Percentiles rank a stretch among this genome's conserved stretches.
phyloP scores from a whole-genome alignment of 1,140 invertebrate species.

The Cherax quadricarinatus region DNA sequence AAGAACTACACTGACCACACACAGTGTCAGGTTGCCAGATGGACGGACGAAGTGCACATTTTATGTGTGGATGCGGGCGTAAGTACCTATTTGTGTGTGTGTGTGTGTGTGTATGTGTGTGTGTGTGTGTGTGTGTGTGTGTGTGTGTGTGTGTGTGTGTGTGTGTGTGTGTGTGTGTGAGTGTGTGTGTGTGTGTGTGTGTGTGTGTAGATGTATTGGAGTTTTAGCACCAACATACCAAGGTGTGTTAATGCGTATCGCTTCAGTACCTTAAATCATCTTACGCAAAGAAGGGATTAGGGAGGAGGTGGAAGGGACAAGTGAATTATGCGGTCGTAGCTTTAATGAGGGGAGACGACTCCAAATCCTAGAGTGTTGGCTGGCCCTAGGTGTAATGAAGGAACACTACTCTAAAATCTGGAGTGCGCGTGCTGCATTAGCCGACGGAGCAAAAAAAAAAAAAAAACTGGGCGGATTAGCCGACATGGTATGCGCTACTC shows the following conservation, averaged over 20 bases:
- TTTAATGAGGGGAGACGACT: background rate
- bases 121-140: background rate
- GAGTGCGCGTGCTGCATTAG: too few relatives aligned
- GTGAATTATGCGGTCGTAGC: background rate
- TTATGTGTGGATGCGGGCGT: too few relatives aligned
- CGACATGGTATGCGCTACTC: background rate
- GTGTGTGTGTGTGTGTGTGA: background rate
- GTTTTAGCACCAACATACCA: background rate
- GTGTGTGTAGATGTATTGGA: background rate
- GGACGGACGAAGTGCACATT: too few relatives aligned
- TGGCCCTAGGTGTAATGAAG: too few relatives aligned
- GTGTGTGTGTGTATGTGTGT: too few relatives aligned
- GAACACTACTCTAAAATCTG: too few relatives aligned
- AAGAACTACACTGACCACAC: too few relatives aligned
- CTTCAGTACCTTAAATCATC: background rate
- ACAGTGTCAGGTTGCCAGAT: too few relatives aligned
- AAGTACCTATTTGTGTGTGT: too few relatives aligned
- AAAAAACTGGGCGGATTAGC: background rate
- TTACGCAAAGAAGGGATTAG: constrained; percentile 10
- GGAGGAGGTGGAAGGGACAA: too few relatives aligned
- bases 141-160: constrained; percentile 2
- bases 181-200: constrained; percentile 8
- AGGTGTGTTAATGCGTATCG: background rate
- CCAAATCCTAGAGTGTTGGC: background rate
- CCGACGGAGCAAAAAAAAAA: too few relatives aligned